These are phyloP conservation scores for Ditula angustiorana DNA, from an alignment of 2,888 invertebrate genomes.

Conservation along the genomic window DNA sequence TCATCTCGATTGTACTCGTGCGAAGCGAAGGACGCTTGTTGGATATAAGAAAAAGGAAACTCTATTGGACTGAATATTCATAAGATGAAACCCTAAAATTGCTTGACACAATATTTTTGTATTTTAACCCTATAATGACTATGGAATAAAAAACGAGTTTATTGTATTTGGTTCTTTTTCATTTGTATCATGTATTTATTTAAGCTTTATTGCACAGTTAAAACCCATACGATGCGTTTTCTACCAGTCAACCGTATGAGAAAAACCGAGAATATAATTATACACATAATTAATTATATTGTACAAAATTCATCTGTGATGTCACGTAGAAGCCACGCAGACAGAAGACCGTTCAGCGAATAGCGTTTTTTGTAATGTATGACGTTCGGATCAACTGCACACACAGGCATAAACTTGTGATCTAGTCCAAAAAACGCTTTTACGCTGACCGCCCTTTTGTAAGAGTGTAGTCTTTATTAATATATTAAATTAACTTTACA, in stretches of 20 bases:
- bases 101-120: constrained; percentile 7
- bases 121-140: not conserved
- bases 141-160: constrained; percentile 32
- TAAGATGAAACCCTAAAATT: constrained; percentile 15
- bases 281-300: too few species aligned
- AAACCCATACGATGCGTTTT: too few species aligned
- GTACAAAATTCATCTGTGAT: constrained; percentile 19
- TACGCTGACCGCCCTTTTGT: not conserved
- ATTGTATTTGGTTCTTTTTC: constrained; percentile 21
- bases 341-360: too few species aligned
- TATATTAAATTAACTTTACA: constrained; percentile 9
- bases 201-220: too few species aligned
- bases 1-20: too few species aligned
- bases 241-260: too few species aligned
- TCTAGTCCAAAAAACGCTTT: not conserved
- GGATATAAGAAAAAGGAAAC: not conserved
- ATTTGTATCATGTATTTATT: too few species aligned
- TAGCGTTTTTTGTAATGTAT: not conserved
- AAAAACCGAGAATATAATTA: too few species aligned
- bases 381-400: not conserved
- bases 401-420: not conserved
- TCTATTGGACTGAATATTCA: constrained; percentile 11
- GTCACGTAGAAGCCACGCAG: not conserved
- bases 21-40: too few species aligned
- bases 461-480: not conserved